Percentiles rank a stretch among this genome's conserved stretches.
Conservation (phyloP, 1,140 invertebrate genomes). For the Sesamia nonagrioides region DNA sequence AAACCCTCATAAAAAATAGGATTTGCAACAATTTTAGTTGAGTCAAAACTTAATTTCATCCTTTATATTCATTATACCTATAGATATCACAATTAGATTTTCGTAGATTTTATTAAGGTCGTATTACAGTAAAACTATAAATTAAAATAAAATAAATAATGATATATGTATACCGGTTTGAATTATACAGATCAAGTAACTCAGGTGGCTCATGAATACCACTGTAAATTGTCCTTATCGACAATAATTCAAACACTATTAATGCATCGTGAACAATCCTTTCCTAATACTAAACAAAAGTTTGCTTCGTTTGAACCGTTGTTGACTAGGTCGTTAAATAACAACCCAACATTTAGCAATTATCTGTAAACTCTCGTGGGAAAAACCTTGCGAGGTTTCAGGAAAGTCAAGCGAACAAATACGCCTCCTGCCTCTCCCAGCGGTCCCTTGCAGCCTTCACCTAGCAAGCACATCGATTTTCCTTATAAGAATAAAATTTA, state of each 20-base stretch:
- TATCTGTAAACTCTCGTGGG: neutral
- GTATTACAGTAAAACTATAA: neutral
- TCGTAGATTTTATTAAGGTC: neutral
- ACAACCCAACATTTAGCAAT: conserved; percentile 17
- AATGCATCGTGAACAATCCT: neutral
- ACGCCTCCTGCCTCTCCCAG: conserved; percentile 19
- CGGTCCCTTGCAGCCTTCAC: conserved; percentile 27
- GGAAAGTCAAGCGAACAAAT: conserved; percentile 29
- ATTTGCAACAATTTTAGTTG: neutral
- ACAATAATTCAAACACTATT: conserved; percentile 3
- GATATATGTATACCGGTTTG: neutral
- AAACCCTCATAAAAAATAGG: conserved; percentile 7
- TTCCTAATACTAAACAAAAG: neutral
- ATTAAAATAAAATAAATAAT: neutral
- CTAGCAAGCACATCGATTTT: neutral
- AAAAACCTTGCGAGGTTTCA: conserved; percentile 15
- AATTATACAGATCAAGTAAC: neutral
- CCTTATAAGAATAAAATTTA: conserved; percentile 29
- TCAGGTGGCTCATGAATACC: neutral
- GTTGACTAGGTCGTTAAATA: conserved; percentile 5
- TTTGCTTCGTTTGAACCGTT: neutral
- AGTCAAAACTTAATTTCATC: conserved; percentile 16
- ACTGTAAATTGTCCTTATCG: neutral
- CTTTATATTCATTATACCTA: conserved; percentile 24
- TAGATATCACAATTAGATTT: neutral